Evolutionary conservation across 2,797 vertebrate genomes (phyloP).

Genomic region (Cyprinodon diabolis): DNA sequence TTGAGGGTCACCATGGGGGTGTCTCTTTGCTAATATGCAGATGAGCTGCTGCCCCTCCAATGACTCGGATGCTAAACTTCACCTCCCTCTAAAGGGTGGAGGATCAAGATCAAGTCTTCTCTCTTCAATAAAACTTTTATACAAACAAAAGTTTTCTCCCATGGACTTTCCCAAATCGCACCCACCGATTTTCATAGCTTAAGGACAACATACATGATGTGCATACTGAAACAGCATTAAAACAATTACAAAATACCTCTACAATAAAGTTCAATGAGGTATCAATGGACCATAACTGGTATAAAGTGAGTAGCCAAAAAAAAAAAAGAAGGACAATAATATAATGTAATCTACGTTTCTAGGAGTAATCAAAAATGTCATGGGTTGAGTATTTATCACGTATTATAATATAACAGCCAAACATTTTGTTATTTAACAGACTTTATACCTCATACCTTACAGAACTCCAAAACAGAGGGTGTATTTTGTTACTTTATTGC

Average conservation of each 20-base stretch:
- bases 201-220: slow-evolving; percentile 65
- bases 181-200: slow-evolving; percentile 73
- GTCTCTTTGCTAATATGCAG: slow-evolving; percentile 82
- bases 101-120: slow-evolving; percentile 39
- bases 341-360: slow-evolving; percentile 15
- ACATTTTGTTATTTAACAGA: neutral
- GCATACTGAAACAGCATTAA: slow-evolving; percentile 37
- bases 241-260: slow-evolving; percentile 73
- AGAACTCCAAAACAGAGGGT: neutral
- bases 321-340: slow-evolving; percentile 40
- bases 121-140: slow-evolving; percentile 30
- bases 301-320: slow-evolving; percentile 59
- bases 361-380: slow-evolving; percentile 20
- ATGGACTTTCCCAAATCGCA: slow-evolving; percentile 65
- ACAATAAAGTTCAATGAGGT: slow-evolving; percentile 68
- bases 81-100: slow-evolving; percentile 56
- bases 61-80: slow-evolving; percentile 75
- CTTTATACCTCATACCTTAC: neutral
- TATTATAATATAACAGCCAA: neutral
- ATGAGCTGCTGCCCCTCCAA: slow-evolving; percentile 71
- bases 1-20: slow-evolving; percentile 74
- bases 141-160: slow-evolving; percentile 52
- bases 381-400: neutral
- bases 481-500: neutral
- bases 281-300: slow-evolving; percentile 56